phyloP scores from a whole-genome alignment of 2,113 vertebrate species.

The Rhizomys pruinosus region DNA sequence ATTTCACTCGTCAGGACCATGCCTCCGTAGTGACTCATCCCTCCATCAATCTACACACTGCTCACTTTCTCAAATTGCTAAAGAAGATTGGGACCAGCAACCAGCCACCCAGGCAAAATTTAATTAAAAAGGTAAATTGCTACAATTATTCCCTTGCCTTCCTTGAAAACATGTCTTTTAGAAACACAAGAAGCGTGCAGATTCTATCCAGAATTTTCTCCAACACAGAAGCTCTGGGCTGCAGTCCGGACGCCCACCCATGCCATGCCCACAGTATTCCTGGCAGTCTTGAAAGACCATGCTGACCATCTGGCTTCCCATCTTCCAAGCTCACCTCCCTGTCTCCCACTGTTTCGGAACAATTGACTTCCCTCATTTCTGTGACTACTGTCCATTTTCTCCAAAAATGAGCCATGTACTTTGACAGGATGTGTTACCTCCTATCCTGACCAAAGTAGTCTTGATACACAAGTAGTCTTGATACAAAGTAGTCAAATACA shows the following conservation, averaged over 20 bases:
- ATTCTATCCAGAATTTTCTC: background rate
- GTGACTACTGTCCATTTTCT: background rate
- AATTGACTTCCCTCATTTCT: background rate
- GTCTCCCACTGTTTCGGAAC: background rate
- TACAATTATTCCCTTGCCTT: background rate
- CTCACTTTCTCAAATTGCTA: constrained; percentile 23
- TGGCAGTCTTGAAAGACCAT: background rate
- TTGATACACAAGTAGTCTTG: background rate
- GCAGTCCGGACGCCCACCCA: background rate
- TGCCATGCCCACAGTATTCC: background rate
- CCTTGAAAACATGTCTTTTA: constrained; percentile 14
- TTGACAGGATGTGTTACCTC: background rate
- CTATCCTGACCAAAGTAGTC: background rate
- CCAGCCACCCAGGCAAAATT: constrained; percentile 3
- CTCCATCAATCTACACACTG: background rate
- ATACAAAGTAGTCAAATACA: background rate
- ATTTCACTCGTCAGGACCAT: background rate
- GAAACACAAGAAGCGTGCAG: background rate
- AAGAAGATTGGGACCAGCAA: constrained; percentile 41
- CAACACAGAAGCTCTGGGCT: background rate
- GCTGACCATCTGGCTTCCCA: background rate
- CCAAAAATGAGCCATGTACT: background rate
- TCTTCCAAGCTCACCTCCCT: background rate
- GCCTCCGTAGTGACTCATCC: background rate
- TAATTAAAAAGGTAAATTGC: constrained; percentile 56